Percentiles rank a stretch among this genome's conserved stretches.
Conservation (phyloP, 2,113 vertebrate species). For the Felis chaus region DNA sequence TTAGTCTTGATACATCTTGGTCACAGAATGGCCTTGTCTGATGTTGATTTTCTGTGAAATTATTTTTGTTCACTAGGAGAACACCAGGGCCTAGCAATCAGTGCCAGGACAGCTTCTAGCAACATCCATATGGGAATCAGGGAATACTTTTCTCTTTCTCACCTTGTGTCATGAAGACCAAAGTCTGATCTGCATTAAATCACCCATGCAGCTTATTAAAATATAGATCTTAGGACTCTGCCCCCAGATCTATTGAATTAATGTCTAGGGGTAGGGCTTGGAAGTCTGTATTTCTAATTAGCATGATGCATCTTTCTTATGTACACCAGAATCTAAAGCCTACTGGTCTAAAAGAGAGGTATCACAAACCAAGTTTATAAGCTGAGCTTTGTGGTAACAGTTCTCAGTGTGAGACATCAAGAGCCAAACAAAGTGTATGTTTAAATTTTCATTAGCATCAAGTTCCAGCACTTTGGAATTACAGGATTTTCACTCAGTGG, state of each 20-base stretch:
- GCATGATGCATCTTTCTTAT: background rate
- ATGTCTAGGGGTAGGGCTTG: background rate
- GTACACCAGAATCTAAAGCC: background rate
- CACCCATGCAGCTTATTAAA: background rate
- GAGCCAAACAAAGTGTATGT: background rate
- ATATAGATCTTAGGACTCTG: background rate
- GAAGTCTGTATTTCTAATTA: background rate
- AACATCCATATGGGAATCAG: background rate
- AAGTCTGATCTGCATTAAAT: background rate
- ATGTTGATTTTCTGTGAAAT: background rate
- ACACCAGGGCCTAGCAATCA: background rate
- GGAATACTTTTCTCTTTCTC: background rate
- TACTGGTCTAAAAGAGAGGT: background rate
- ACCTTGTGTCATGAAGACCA: background rate
- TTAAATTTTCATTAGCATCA: conserved; percentile 32
- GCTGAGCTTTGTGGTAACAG: background rate
- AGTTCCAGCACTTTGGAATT: background rate
- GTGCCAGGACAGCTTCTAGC: background rate
- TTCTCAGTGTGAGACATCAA: background rate
- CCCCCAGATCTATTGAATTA: background rate
- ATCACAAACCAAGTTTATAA: background rate
- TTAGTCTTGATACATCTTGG: background rate
- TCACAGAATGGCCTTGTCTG: background rate
- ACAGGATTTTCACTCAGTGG: conserved; percentile 50
- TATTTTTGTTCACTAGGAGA: background rate